These are phyloP conservation scores for Oedothorax gibbosus DNA, from an alignment of 1,140 invertebrate genomes.

Conservation along the genomic window DNA sequence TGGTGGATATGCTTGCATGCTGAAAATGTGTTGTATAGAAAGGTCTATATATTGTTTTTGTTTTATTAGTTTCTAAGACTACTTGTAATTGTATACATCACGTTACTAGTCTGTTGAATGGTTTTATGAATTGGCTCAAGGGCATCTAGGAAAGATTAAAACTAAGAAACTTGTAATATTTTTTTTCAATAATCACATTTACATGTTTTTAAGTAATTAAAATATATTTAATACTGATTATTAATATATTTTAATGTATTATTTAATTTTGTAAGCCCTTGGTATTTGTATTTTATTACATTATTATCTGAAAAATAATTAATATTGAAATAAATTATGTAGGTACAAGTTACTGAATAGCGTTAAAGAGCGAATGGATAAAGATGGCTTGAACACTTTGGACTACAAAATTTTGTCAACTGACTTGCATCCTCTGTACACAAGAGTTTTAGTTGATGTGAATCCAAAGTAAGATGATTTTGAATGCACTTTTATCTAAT, in stretches of 20 bases:
- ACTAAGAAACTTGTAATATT: no score
- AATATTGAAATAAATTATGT: neutral
- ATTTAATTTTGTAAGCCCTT: neutral
- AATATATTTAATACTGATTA: neutral
- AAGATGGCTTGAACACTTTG: slow-evolving; percentile 86
- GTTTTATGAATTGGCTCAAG: no score
- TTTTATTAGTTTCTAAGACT: no score
- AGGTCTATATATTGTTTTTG: no score
- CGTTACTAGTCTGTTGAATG: no score
- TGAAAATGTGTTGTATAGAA: no score
- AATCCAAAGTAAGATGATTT: slow-evolving; percentile 8
- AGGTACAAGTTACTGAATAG: slow-evolving; percentile 81
- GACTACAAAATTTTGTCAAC: slow-evolving; percentile 81
- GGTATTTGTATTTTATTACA: neutral
- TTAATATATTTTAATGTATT: neutral
- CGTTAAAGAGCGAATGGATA: slow-evolving; percentile 82
- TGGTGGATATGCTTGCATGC: no score
- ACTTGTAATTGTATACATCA: no score
- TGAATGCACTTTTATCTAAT: neutral
- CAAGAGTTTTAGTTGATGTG: slow-evolving; percentile 65
- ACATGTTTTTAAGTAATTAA: no score
- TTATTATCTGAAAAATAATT: neutral
- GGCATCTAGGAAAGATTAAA: no score
- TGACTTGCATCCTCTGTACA: slow-evolving; percentile 73
- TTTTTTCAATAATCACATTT: no score